Percentiles rank a stretch among this genome's conserved stretches.
phyloP scores from a whole-genome alignment of 2,797 vertebrate genomes.

The Percopsis omiscomaycus region DNA sequence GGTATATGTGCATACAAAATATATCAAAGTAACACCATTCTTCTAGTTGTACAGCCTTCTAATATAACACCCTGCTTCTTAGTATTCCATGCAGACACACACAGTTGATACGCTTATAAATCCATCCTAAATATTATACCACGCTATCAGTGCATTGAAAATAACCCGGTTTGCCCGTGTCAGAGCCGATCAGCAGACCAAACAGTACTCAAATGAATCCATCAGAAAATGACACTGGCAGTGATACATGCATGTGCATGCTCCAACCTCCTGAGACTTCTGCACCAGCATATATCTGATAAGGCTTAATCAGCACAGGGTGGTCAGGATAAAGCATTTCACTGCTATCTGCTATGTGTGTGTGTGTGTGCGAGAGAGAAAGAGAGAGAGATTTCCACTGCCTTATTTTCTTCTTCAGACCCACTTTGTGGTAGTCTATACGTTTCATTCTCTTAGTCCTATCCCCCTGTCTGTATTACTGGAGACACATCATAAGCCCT shows the following conservation, averaged over 20 bases:
- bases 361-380: constrained; percentile 24
- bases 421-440: constrained; percentile 1
- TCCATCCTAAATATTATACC: constrained; percentile 14
- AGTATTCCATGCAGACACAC: constrained; percentile 9
- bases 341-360: constrained; percentile 64
- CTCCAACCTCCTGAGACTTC: constrained; percentile 57
- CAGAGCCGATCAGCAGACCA: constrained; percentile 36
- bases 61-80: constrained; percentile 7
- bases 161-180: constrained; percentile 25
- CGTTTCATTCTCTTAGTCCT: constrained; percentile 35
- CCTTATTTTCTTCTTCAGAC: neutral
- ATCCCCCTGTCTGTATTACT: constrained; percentile 51
- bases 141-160: constrained; percentile 34
- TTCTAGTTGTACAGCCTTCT: neutral
- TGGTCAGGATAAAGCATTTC: constrained; percentile 77
- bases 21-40: too few relatives aligned
- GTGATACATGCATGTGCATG: constrained; percentile 59
- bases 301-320: constrained; percentile 70
- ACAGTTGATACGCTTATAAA: constrained; percentile 10
- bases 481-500: constrained; percentile 70
- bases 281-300: constrained; percentile 66
- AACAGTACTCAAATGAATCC: constrained; percentile 39
- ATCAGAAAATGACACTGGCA: constrained; percentile 36
- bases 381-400: constrained; percentile 3
- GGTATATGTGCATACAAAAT: too few relatives aligned